A percentile compares a stretch with the other conserved stretches of the same genome.
Evolutionary conservation across 2,888 invertebrate genomes (phyloP).

Genomic region (Pollenia amentaria): DNA sequence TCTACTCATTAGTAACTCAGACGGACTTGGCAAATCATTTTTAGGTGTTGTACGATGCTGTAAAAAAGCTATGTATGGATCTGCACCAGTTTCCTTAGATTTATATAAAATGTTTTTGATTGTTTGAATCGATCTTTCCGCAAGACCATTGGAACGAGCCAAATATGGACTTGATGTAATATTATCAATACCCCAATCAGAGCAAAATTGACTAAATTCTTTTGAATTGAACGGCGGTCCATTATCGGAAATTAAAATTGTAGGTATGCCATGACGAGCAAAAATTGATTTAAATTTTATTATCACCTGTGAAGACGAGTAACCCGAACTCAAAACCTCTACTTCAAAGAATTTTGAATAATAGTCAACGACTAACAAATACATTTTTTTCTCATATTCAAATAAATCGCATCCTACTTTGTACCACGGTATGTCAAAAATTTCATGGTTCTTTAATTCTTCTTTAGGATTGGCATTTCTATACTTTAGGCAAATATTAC

Average conservation of each 20-base stretch:
- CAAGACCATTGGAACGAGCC: conserved; percentile 71
- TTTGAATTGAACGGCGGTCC: conserved; percentile 71
- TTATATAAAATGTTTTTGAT: conserved; percentile 65
- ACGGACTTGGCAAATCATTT: conserved; percentile 42
- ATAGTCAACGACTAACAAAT: conserved; percentile 60
- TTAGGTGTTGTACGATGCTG: conserved; percentile 51
- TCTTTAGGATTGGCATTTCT: conserved; percentile 40
- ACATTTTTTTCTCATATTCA: conserved; percentile 60
- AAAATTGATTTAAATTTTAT: conserved; percentile 68
- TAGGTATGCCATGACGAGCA: conserved; percentile 66
- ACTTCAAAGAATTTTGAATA: too few species aligned
- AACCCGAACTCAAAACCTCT: conserved; percentile 24
- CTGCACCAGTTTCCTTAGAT: conserved; percentile 43
- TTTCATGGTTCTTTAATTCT: conserved; percentile 27
- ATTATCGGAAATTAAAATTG: conserved; percentile 47
- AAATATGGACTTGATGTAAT: background rate
- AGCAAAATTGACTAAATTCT: background rate
- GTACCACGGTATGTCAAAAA: conserved; percentile 53
- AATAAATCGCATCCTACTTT: conserved; percentile 60
- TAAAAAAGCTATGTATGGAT: conserved; percentile 58
- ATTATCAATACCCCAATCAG: background rate
- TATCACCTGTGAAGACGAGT: background rate
- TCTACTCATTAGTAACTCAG: conserved; percentile 66
- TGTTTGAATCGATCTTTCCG: conserved; percentile 69
- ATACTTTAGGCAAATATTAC: conserved; percentile 27